Base-by-base conservation (phyloP, 2,888 invertebrate genomes). In the Phasia obesa region DNA sequence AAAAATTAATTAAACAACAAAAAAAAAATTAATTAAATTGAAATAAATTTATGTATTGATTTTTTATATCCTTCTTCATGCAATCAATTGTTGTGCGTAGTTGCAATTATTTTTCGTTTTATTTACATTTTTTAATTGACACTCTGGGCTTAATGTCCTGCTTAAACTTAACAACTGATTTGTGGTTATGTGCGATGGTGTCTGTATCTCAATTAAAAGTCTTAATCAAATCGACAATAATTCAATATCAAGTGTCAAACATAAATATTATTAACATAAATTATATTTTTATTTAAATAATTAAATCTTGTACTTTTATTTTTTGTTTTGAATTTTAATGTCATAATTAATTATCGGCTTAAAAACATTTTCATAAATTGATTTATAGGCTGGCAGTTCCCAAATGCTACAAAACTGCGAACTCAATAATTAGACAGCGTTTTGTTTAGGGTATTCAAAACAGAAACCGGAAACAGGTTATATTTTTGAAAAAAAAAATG, bases 191-290 rank as follows among this genome's bases (percentile, higher is more conserved):
- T 15, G 17, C 27, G 31, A 51, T 19, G 27, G 51, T 25, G 51
- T 17, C 23, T 62, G n/a, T 38, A 31, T 44, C 42, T 31, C 35
- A 38, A 65, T 49, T 53, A 21, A 11, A 17, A 42, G 44, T 53
- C 27, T 65, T 75, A 65, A 67, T 75, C 65, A 49, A 67, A 75
- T 13, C 51, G 49, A 59, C 55, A 64, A 71, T 31, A 64, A 77
- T 64, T 70, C 69, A 53, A 51, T 60, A 69, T 62, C 44, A 62
- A 62, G 31, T 69, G 69, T 77, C 69, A 77, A 53, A 55, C 31
- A 55, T 47, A 70, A 77, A 70, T 31, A 27, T 23, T 76, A 23
- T 69, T 76, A 17, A 60, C 15, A 69, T 77, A 53, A 51, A 69
- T 69, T 69, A 51, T 42, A 23, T 44, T 51, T 62, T 60, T 70